Evolutionary conservation across 2,888 invertebrate genomes (phyloP).

Genomic region (Parnassius orleans): DNA sequence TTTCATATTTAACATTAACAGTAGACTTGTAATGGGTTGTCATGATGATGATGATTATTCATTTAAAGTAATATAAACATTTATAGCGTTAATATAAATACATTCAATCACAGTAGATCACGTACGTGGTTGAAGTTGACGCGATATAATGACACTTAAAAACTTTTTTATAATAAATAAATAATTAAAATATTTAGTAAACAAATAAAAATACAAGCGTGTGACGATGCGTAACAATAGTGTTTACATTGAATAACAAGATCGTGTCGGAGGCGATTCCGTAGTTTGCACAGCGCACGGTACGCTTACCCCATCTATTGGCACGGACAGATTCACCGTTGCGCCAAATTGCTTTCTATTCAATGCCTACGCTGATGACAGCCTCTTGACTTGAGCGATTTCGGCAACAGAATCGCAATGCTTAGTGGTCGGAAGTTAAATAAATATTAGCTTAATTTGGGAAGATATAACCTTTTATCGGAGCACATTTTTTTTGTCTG

Average conservation of each 20-base stretch:
- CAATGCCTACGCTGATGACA: constrained; percentile 3
- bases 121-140: too few species aligned
- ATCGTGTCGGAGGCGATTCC: neutral
- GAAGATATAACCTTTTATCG: neutral
- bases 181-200: neutral
- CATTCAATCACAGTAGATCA: too few species aligned
- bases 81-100: constrained; percentile 2
- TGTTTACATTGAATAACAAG: constrained; percentile 15
- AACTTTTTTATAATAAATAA: too few species aligned
- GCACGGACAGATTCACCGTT: constrained; percentile 7
- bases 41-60: neutral
- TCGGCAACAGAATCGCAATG: neutral
- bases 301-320: neutral
- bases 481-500: too few species aligned
- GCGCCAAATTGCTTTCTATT: constrained; percentile 17
- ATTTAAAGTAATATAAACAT: constrained; percentile 20
- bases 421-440: neutral
- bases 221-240: constrained; percentile 1
- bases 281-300: neutral
- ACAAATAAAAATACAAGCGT: constrained; percentile 6
- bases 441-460: neutral
- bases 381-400: constrained; percentile 16
- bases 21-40: too few species aligned
- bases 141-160: too few species aligned
- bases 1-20: too few species aligned